A percentile compares a stretch with the other conserved stretches of the same genome.
phyloP scores from a whole-genome alignment of 2,797 vertebrate species.

The Chiropotes sagulatus region DNA sequence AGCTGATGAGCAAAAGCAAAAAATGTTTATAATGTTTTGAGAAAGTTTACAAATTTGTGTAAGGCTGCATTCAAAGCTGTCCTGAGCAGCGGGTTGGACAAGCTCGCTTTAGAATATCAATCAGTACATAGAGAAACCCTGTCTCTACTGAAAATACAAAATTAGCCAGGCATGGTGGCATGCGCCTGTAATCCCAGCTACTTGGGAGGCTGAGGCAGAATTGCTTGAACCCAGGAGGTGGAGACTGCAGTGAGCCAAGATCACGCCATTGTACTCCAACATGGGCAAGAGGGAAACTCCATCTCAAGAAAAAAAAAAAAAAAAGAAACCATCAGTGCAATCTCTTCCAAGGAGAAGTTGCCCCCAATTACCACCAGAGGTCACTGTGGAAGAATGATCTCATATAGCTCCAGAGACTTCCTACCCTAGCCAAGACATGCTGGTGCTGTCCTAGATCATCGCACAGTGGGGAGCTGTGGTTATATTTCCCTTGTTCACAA shows the following conservation, averaged over 20 bases:
- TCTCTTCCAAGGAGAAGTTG: neutral
- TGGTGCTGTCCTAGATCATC: neutral
- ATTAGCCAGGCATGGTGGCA: too few species aligned
- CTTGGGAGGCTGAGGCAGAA: too few species aligned
- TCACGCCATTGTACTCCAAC: too few species aligned
- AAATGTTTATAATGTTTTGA: neutral
- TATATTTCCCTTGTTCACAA: neutral
- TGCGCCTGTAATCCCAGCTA: too few species aligned
- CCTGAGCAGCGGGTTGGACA: neutral
- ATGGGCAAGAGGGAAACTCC: too few species aligned
- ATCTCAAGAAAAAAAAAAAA: too few species aligned
- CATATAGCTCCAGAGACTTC: fast-evolving
- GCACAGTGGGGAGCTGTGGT: neutral
- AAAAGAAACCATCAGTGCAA: too few species aligned
- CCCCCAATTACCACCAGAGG: neutral
- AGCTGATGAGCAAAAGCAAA: neutral
- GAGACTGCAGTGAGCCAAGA: too few species aligned
- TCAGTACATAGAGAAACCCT: too few species aligned
- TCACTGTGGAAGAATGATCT: neutral
- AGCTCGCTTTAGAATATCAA: neutral
- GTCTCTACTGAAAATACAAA: too few species aligned
- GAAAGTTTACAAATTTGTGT: neutral
- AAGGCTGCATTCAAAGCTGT: neutral
- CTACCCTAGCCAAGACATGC: fast-evolving
- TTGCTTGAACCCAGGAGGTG: too few species aligned